Percentiles rank a stretch among this genome's conserved stretches.
Conservation (phyloP, 2,888 invertebrate genomes). For the Rugalucina vietnamica region DNA sequence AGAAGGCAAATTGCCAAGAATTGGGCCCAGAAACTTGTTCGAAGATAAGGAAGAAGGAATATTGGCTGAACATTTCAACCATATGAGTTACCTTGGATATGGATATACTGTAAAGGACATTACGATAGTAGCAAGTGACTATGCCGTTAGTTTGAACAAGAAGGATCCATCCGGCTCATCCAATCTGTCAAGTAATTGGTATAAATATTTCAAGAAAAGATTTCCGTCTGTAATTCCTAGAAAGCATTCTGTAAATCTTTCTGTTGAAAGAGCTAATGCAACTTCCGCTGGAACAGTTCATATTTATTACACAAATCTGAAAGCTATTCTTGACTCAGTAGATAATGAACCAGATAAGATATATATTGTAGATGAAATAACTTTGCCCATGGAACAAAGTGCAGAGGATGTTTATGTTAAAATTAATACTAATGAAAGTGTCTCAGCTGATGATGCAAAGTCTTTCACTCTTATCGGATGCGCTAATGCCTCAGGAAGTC, state of each 20-base stretch:
- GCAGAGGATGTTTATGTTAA: neutral
- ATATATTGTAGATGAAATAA: neutral
- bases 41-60: neutral
- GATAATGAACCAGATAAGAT: neutral
- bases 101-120: neutral
- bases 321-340: neutral
- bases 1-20: neutral
- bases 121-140: neutral
- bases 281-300: neutral
- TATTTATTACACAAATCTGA: neutral
- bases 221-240: neutral
- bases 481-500: neutral
- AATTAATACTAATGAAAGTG: too few relatives aligned
- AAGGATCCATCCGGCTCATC: neutral
- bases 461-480: neutral
- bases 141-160: neutral
- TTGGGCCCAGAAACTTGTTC: neutral
- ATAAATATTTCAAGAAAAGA: neutral
- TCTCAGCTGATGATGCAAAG: neutral
- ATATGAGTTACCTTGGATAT: neutral
- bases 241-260: neutral
- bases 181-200: neutral
- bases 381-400: neutral
- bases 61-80: neutral
- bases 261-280: neutral